A percentile compares a stretch with the other conserved stretches of the same genome.
Evolutionary conservation across 2,797 vertebrate genomes (phyloP).

Genomic region (Ctenosaura bakeri): DNA sequence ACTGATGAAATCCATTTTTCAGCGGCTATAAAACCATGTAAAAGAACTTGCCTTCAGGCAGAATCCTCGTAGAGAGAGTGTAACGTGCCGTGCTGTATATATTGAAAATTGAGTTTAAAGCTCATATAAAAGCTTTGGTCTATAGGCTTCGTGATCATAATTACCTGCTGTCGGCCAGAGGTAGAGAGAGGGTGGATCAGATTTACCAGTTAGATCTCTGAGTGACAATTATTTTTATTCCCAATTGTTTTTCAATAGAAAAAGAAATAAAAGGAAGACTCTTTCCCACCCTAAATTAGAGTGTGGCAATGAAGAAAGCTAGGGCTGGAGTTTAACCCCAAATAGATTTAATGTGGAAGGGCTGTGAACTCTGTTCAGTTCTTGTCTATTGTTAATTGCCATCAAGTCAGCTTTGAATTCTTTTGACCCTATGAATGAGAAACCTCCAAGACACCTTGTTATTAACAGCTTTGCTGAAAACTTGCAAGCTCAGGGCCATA

Average conservation of each 20-base stretch:
- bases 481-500: too few relatives aligned
- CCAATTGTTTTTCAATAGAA: not conserved
- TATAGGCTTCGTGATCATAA: not conserved
- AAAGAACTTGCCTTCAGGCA: not conserved
- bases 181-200: not conserved
- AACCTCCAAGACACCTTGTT: too few relatives aligned
- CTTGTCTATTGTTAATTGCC: too few relatives aligned
- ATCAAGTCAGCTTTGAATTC: too few relatives aligned
- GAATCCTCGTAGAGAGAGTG: not conserved
- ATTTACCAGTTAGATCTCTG: too few relatives aligned
- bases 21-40: not conserved
- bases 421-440: too few relatives aligned
- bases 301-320: not conserved
- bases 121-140: not conserved
- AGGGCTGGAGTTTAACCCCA: not conserved
- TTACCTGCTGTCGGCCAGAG: not conserved
- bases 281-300: not conserved
- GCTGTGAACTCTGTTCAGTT: too few relatives aligned
- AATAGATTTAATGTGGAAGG: not conserved
- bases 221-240: too few relatives aligned
- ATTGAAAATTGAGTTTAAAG: not conserved
- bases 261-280: not conserved
- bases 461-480: too few relatives aligned
- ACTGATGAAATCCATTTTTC: conserved; percentile 30
- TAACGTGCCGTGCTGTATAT: not conserved